Percentiles rank a stretch among this genome's conserved stretches.
phyloP scores from a whole-genome alignment of 2,113 vertebrate genomes.

The Pardalotus punctatus region DNA sequence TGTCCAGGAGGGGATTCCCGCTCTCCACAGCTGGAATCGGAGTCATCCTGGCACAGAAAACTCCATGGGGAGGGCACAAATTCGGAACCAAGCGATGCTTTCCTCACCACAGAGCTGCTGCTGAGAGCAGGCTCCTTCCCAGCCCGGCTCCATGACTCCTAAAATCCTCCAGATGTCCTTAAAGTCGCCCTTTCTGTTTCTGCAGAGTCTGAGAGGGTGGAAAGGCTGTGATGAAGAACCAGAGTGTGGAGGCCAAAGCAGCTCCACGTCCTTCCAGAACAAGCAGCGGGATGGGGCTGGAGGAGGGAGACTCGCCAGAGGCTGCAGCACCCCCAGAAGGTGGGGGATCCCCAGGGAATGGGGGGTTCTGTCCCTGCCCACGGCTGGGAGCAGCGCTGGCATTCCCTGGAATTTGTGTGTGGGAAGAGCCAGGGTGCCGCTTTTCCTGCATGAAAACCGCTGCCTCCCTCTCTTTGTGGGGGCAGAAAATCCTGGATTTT shows the following conservation, averaged over 20 bases:
- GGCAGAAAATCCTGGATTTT: background rate
- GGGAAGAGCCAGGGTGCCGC: background rate
- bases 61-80: background rate
- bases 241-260: constrained; percentile 65
- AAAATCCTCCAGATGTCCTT: background rate
- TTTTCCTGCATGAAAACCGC: accelerated
- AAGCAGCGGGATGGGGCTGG: constrained; percentile 12
- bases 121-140: background rate
- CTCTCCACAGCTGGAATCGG: background rate
- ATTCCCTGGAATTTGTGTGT: background rate
- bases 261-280: constrained; percentile 38
- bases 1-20: background rate
- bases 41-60: background rate
- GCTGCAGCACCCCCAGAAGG: background rate
- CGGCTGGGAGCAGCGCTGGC: background rate
- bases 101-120: background rate
- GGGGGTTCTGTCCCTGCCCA: background rate
- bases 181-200: background rate
- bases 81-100: accelerated
- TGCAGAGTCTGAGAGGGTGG: background rate
- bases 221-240: constrained; percentile 73
- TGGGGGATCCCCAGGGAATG: background rate
- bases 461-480: accelerated
- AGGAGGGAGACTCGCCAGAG: background rate
- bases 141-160: accelerated